Evolutionary conservation across 2,888 invertebrate genomes (phyloP), one percentile per base, ranked within the genome.

Genomic region (Drosophila peninsularis): DNA sequence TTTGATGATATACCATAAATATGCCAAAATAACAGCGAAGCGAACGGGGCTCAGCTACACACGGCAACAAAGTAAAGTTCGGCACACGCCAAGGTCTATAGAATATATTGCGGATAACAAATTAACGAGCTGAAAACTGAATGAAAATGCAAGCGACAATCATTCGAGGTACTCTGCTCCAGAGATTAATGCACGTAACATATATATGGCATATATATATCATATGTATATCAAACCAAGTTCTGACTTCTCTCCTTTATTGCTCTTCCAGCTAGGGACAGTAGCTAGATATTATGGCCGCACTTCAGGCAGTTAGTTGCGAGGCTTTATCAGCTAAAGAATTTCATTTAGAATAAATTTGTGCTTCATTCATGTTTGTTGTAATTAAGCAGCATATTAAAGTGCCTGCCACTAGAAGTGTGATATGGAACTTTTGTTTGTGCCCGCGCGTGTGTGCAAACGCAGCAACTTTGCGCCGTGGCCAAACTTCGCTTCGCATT

Each of bases 1-100:
- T 69, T 87, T 88, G 81, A 85, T 87, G 85, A 87, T 71, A 72
- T 60, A 75, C 73, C 75, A 87, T 89, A 81, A 87, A 87, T 89
- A 78, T 60, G 32, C 52, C 21, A 47, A 71, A 47, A 52, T 39
- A 57, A 62, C 47, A 50, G 10, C 27, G 21, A 21, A 30, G 11
- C 39, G 13, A 49, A 30, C 36, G n/a, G 45, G 5, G 10, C 13
- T 19, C 19, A 17, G 27, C 5, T 19, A 60, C 21, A 58, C 39
- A 13, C 32, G 13, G 30, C 36, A 60, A 14, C 30, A 30, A 3
- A 37, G 36, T 14, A 14, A 1, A 50, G 47, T 3, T 32, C 19
- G 32, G 17, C 32, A 32, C 17, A 47, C 11, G 17, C 1, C 21
- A 3, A 34, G 9, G 14, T 34, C 32, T 32, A 4, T 19, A 32